Conservation (phyloP, 2,888 invertebrate species). For the Agrochola macilenta region DNA sequence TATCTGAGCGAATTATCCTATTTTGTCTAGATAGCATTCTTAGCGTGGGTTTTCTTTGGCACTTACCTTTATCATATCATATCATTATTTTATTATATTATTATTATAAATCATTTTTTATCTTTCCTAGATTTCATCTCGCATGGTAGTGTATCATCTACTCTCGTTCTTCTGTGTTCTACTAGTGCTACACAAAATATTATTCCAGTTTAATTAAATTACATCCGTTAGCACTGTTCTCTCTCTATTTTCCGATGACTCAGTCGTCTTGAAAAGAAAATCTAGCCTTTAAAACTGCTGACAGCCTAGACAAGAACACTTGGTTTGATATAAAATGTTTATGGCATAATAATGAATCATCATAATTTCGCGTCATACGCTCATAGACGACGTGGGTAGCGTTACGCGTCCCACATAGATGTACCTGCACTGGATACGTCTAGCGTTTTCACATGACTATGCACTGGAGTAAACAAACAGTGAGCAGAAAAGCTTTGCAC, state of each 20-base stretch:
- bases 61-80: too few relatives aligned
- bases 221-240: neutral
- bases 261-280: neutral
- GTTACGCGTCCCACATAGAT: conserved; percentile 13
- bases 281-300: neutral
- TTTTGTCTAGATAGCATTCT: neutral
- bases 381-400: conserved; percentile 25
- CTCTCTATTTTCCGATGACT: conserved; percentile 16
- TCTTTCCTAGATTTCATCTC: neutral
- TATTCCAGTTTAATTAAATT: neutral
- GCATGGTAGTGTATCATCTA: neutral
- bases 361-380: conserved; percentile 27
- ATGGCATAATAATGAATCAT: conserved; percentile 47
- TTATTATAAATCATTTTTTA: too few relatives aligned
- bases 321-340: conserved; percentile 24
- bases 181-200: neutral
- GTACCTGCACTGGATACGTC: conserved; percentile 2
- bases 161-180: neutral
- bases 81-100: too few relatives aligned
- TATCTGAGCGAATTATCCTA: neutral
- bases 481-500: conserved; percentile 9
- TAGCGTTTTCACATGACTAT: conserved; percentile 12
- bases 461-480: neutral
- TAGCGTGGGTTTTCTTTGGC: neutral
- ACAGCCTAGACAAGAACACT: conserved; percentile 9